Evolutionary conservation across 2,113 vertebrate genomes (phyloP), one percentile per base, ranked within the genome.

Genomic region (Elachura formosa): DNA sequence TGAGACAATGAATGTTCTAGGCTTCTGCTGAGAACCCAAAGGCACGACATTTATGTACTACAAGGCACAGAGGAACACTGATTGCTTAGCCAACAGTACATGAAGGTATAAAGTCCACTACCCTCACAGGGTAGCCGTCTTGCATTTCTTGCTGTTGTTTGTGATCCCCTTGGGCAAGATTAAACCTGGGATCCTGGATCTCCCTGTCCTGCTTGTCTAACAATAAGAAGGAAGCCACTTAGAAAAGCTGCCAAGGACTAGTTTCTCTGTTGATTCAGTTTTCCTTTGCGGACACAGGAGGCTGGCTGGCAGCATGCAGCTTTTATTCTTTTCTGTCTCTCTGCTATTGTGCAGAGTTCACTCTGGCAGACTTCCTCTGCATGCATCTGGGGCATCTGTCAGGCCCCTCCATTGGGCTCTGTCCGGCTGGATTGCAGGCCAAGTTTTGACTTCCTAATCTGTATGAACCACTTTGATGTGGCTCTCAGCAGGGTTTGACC

Each of bases 401-500:
- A 83, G 90, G 56, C 51, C 64, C 46, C 29, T 19, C 19, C 4
- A 0, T 25, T 0, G 2, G 55, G 58, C 68, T 80, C 72, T 90
- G 76, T 33, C 80, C 5, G 4, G 7, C 80, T 52, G 34, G 26
- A 38, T 90, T 92, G 64, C 63, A 88, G 89, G 72, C 73, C 72
- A 62, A 26, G 23, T 80, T 92, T 84, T 77, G 64, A 86, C 73
- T 95, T 95, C 68, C 76, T 95, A 74, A 92, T 89, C 77, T 89
- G 45, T 69, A 36, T 96, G 84, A 86, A 84, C 54, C n/a, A 61
- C 83, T 85, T 88, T 58, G 64, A 74, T 69, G 55, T 69, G 46
- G 38, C 43, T 89, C 76, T 89, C 43, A 41, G 69, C 73, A 54
- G 49, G 49, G 17, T 64, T 89, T 83, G 83, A 89, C 80, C 80